Evolutionary conservation across 2,113 vertebrate genomes (phyloP), one percentile per base, ranked within the genome.

Genomic region (Sigmodon hispidus): DNA sequence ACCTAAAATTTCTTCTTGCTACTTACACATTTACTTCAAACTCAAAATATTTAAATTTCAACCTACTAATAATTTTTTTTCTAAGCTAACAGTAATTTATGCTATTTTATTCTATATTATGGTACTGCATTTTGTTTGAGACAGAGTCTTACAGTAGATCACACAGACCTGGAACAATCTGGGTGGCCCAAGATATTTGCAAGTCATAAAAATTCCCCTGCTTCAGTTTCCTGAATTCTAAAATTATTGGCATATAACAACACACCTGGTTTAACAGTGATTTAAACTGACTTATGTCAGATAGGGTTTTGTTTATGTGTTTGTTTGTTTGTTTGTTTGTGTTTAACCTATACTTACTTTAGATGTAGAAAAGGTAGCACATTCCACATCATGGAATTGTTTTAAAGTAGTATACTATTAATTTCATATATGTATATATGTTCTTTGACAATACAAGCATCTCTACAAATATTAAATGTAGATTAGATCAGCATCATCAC

Each of bases 391-490:
- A 57, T 69, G 43, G 3, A 73, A 85, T 88, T 93, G 65, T 90
- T 93, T 93, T 93, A 91, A 75, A 13, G 63, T 89, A 15, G 75
- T 83, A 84, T 26, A 73, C 21, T 84, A 11, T 87, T 77, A 55
- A 43, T 85, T 75, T 75, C 7, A 88, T 21, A 40, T 70, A 59
- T 83, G 40, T 55, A 92, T 89, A 55, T 55, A 11, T 59, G 45
- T 84, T 59, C 48, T 93, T 45, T 72, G 26, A 21, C 19, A 67
- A 50, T 89, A 36, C 1, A 34, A 81, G 13, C 57, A 61, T 83
- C 77, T 89, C 59, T 89, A 22, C 4, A 88, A 57, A 57, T 93
- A 72, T 40, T 52, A 70, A 88, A 80, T 57, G 31, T 52, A 89
- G 34, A 8, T 75, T 22, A 76, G n/a, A 4, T 94, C 81, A 94